A percentile compares a stretch with the other conserved stretches of the same genome.
These are phyloP conservation scores for Lasioglossum marginatum DNA, from an alignment of 2,888 invertebrate species.

Conservation along the genomic window DNA sequence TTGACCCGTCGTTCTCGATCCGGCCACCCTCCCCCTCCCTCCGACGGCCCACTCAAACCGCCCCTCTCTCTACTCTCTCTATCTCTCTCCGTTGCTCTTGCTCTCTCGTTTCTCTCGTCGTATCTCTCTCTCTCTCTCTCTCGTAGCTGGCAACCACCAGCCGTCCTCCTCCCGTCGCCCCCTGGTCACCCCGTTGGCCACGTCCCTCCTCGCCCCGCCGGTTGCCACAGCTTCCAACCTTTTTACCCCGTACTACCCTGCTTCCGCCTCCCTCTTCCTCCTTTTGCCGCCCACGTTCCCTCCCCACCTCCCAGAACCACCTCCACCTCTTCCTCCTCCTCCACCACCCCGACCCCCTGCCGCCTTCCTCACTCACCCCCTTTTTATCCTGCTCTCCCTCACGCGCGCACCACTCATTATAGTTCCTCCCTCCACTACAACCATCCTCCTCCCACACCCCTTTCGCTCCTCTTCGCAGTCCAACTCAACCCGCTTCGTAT, in stretches of 20 bases:
- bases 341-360: neutral
- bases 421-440: slow-evolving; percentile 72
- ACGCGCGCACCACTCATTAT: slow-evolving; percentile 79
- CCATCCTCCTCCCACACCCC: slow-evolving; percentile 53
- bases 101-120: neutral
- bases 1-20: slow-evolving; percentile 77
- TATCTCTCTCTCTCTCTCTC: slow-evolving; percentile 16
- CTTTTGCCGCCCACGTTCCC: slow-evolving; percentile 5
- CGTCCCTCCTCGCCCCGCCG: slow-evolving; percentile 38
- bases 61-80: neutral
- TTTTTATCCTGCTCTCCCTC: slow-evolving; percentile 26
- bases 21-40: slow-evolving; percentile 49
- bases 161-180: slow-evolving; percentile 28
- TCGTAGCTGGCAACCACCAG: slow-evolving; percentile 40
- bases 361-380: neutral
- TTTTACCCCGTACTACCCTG: slow-evolving; percentile 78
- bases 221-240: slow-evolving; percentile 80
- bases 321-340: slow-evolving; percentile 27
- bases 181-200: slow-evolving; percentile 14
- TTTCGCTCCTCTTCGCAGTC: slow-evolving; percentile 48
- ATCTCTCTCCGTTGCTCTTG: neutral
- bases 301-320: slow-evolving; percentile 5
- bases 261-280: slow-evolving; percentile 64
- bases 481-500: slow-evolving; percentile 61
- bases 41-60: slow-evolving; percentile 1